A percentile compares a stretch with the other conserved stretches of the same genome.
Conservation (phyloP, 2,113 vertebrate genomes). For the Oryzias celebensis region DNA sequence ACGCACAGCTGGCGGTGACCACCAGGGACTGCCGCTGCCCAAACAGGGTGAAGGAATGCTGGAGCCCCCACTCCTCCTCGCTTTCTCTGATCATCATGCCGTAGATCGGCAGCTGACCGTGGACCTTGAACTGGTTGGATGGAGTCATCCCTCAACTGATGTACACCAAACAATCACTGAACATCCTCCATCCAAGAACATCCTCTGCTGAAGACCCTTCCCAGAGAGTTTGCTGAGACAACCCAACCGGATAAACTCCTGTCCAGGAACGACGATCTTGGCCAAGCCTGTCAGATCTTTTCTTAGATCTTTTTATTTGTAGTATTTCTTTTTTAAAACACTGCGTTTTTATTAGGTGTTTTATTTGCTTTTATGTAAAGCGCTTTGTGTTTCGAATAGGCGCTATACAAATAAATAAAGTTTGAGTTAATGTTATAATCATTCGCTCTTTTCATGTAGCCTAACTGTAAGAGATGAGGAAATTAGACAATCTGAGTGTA, state of each 20-base stretch:
- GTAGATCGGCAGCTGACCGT: slow-evolving; percentile 88
- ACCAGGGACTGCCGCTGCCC: slow-evolving; percentile 90
- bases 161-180: slow-evolving; percentile 91
- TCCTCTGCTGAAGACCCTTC: slow-evolving; percentile 96
- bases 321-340: too few relatives aligned
- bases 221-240: slow-evolving; percentile 96
- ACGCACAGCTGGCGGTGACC: slow-evolving; percentile 86
- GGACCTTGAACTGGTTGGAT: slow-evolving; percentile 95
- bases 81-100: slow-evolving; percentile 95
- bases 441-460: too few relatives aligned
- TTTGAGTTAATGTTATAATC: too few relatives aligned
- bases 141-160: slow-evolving; percentile 92
- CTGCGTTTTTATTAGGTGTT: too few relatives aligned
- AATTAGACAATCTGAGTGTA: too few relatives aligned
- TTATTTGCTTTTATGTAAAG: too few relatives aligned
- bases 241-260: slow-evolving; percentile 97
- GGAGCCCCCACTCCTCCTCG: slow-evolving; percentile 96
- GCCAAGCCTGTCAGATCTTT: slow-evolving; percentile 93
- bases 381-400: too few relatives aligned
- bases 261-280: slow-evolving; percentile 84
- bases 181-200: slow-evolving; percentile 89
- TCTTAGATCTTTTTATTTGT: slow-evolving; percentile 49
- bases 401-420: too few relatives aligned
- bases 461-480: too few relatives aligned
- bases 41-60: slow-evolving; percentile 90